These are phyloP conservation scores for Leucophenga varia DNA, from an alignment of 1,140 invertebrate species.

Conservation along the genomic window DNA sequence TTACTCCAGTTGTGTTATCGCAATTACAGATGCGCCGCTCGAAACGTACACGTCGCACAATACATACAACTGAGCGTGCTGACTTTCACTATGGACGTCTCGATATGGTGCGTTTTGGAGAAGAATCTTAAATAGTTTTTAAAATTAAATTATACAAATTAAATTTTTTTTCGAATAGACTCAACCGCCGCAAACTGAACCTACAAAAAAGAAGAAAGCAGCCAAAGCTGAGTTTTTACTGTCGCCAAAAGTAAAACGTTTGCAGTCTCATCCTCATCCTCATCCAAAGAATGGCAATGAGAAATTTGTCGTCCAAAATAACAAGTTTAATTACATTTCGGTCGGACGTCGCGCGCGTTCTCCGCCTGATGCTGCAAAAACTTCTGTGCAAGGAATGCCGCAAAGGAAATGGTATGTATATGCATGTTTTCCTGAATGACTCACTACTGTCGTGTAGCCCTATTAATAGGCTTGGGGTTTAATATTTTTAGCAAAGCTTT, in stretches of 20 bases:
- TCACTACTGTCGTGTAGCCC: too few relatives aligned
- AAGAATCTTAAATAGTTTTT: background rate
- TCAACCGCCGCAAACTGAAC: conserved; percentile 9
- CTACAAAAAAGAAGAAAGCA: conserved; percentile 13
- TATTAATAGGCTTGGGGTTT: too few relatives aligned
- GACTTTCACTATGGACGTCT: conserved; percentile 55
- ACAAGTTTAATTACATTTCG: too few relatives aligned
- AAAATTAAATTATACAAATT: background rate
- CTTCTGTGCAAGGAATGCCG: too few relatives aligned
- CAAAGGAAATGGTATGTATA: too few relatives aligned
- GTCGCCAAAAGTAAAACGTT: conserved; percentile 39
- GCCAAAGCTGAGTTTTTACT: conserved; percentile 37
- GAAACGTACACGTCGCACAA: conserved; percentile 48
- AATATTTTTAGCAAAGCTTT: too few relatives aligned
- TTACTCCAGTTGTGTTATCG: conserved; percentile 35
- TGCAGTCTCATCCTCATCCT: too few relatives aligned
- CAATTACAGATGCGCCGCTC: conserved; percentile 47
- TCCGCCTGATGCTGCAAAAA: too few relatives aligned
- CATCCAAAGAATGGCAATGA: too few relatives aligned
- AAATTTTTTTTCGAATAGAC: background rate
- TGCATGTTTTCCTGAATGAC: too few relatives aligned
- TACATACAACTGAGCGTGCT: conserved; percentile 43
- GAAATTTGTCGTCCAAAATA: too few relatives aligned
- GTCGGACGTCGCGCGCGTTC: too few relatives aligned
- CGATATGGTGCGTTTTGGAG: conserved; percentile 32